These are phyloP conservation scores for Calephelis nemesis DNA, from an alignment of 1,140 invertebrate species.

Conservation along the genomic window DNA sequence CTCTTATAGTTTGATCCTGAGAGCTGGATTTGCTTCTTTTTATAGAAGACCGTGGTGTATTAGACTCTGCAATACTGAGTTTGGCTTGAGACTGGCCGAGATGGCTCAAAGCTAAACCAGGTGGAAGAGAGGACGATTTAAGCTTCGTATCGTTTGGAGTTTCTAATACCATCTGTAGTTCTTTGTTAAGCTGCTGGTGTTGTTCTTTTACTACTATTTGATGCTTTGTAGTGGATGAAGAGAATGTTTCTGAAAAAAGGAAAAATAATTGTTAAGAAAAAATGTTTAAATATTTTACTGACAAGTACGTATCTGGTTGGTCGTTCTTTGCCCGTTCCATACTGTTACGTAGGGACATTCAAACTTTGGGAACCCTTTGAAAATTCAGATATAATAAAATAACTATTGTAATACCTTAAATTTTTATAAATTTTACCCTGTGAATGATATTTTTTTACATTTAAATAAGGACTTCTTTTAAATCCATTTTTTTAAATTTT, in stretches of 20 bases:
- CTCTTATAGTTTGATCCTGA: slow-evolving; percentile 65
- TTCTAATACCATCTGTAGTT: slow-evolving; percentile 63
- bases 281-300: too few species aligned
- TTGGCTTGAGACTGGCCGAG: slow-evolving; percentile 69
- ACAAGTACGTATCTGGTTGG: too few species aligned
- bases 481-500: too few species aligned
- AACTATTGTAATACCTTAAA: too few species aligned
- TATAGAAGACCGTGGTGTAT: slow-evolving; percentile 67
- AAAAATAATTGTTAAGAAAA: background rate
- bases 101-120: slow-evolving; percentile 79
- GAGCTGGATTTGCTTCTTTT: slow-evolving; percentile 74
- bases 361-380: too few species aligned
- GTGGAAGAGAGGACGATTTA: slow-evolving; percentile 85
- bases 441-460: too few species aligned
- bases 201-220: slow-evolving; percentile 63
- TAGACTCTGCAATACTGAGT: slow-evolving; percentile 69
- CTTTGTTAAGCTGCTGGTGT: slow-evolving; percentile 58
- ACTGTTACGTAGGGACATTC: too few species aligned
- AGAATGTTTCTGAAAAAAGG: slow-evolving; percentile 70
- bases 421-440: too few species aligned
- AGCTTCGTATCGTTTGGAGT: slow-evolving; percentile 78
- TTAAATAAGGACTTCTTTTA: too few species aligned
- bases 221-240: slow-evolving; percentile 73
- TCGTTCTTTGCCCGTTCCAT: too few species aligned
- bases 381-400: too few species aligned